Evolutionary conservation across 1,140 invertebrate species (phyloP).

Genomic region (Archegozetes longisetosus): DNA sequence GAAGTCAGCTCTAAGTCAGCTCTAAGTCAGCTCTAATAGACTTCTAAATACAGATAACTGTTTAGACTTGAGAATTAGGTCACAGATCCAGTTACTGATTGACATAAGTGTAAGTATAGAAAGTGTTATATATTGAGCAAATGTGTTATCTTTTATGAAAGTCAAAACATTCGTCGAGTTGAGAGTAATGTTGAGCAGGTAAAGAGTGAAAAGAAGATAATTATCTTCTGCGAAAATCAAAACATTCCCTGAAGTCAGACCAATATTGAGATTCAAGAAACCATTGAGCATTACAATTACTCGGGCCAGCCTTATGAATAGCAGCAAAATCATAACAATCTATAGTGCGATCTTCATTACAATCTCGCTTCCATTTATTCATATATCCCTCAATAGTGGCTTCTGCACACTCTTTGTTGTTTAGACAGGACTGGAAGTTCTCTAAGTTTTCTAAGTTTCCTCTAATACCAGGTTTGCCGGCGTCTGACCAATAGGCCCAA

Average conservation of each 20-base stretch:
- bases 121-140: no score
- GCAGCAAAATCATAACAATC: conserved; percentile 34
- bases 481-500: conserved; percentile 56
- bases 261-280: conserved; percentile 16
- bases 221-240: conserved; percentile 10
- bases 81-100: no score
- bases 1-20: no score
- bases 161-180: no score
- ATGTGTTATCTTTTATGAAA: no score
- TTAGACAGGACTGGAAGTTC: conserved; percentile 46
- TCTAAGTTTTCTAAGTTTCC: conserved; percentile 7
- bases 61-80: no score
- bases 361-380: conserved; percentile 59
- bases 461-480: conserved; percentile 47
- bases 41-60: no score
- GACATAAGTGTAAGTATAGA: no score
- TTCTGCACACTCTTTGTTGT: conserved; percentile 53
- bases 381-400: conserved; percentile 55
- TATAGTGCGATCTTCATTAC: conserved; percentile 35
- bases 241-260: conserved; percentile 13
- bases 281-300: conserved; percentile 13
- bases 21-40: no score
- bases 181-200: no score
- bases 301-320: conserved; percentile 41
- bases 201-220: no score